These are phyloP conservation scores for Catostomus latipinnis DNA, from an alignment of 2,797 vertebrate species.

Conservation along the genomic window DNA sequence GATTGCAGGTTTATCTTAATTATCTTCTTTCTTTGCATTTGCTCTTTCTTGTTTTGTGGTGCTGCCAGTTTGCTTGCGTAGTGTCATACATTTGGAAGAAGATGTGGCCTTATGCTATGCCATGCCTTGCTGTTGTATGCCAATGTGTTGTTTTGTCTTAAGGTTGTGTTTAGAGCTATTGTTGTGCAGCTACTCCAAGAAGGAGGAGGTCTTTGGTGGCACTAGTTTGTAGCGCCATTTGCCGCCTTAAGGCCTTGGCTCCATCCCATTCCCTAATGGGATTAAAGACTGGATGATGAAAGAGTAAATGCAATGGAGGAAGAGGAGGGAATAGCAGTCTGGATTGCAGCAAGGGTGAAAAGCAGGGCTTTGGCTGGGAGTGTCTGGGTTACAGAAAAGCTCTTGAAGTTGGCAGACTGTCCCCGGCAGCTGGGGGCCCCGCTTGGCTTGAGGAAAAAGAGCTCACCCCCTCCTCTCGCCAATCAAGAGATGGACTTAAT, in stretches of 20 bases:
- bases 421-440: conserved; percentile 62
- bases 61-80: too few species aligned
- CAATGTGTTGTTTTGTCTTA: conserved; percentile 53
- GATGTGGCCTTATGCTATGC: too few species aligned
- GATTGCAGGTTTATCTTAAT: too few species aligned
- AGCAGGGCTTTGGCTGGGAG: conserved; percentile 68
- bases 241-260: conserved; percentile 68
- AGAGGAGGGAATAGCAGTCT: conserved; percentile 63
- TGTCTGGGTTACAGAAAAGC: conserved; percentile 70
- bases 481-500: conserved; percentile 31
- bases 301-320: conserved; percentile 46
- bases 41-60: neutral
- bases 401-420: conserved; percentile 70
- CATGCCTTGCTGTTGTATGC: conserved; percentile 29
- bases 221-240: conserved; percentile 40
- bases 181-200: conserved; percentile 21
- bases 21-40: neutral
- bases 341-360: conserved; percentile 51
- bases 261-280: conserved; percentile 78
- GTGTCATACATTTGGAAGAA: too few species aligned
- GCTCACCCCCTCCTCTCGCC: conserved; percentile 41
- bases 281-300: conserved; percentile 71
- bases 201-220: conserved; percentile 29
- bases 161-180: conserved; percentile 49
- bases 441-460: conserved; percentile 62